phyloP scores from a whole-genome alignment of 2,888 invertebrate species.

The Volucella zonaria region DNA sequence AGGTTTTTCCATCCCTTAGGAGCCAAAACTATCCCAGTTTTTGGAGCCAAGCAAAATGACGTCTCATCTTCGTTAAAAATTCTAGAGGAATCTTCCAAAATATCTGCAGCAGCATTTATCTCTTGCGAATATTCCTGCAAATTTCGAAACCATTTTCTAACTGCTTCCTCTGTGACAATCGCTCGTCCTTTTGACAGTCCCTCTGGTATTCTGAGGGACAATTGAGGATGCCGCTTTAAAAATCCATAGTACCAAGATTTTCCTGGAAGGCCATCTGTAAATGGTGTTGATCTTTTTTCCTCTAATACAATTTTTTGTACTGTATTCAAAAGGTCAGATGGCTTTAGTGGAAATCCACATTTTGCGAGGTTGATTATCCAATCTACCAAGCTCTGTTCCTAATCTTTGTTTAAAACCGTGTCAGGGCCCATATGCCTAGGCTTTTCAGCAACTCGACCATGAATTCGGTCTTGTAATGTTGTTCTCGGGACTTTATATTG shows the following conservation, averaged over 20 bases:
- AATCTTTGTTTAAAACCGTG: too few species aligned
- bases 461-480: too few species aligned
- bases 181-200: too few species aligned
- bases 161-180: too few species aligned
- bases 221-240: too few species aligned
- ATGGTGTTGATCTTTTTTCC: neutral
- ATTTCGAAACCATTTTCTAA: constrained; percentile 33
- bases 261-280: neutral
- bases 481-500: too few species aligned
- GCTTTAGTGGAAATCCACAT: constrained; percentile 9
- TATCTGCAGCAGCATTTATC: constrained; percentile 18
- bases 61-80: constrained; percentile 44
- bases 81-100: constrained; percentile 32
- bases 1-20: constrained; percentile 1
- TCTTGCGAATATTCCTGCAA: constrained; percentile 2
- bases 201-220: too few species aligned
- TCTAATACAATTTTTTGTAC: constrained; percentile 5
- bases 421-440: too few species aligned
- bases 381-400: neutral
- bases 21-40: constrained; percentile 30
- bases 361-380: constrained; percentile 4
- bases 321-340: neutral
- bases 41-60: constrained; percentile 12
- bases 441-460: too few species aligned
- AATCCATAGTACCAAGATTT: too few species aligned